Percentiles rank a stretch among this genome's conserved stretches.
These are phyloP conservation scores for Melitaea athalia DNA, from an alignment of 2,888 invertebrate genomes.

Conservation along the genomic window DNA sequence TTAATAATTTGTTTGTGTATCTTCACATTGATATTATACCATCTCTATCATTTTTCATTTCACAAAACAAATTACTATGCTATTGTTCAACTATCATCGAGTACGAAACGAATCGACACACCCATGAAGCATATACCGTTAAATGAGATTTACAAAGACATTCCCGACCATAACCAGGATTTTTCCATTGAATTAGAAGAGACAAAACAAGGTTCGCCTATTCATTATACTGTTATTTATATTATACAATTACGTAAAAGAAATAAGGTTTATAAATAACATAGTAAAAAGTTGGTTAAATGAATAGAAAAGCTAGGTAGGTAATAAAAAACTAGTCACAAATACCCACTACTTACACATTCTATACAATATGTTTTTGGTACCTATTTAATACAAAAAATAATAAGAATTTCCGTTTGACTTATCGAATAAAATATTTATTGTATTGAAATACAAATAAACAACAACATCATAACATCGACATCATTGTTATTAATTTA, in stretches of 20 bases:
- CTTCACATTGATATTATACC: slow-evolving; percentile 46
- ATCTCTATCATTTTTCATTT: slow-evolving; percentile 48
- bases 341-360: background rate
- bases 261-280: too few relatives aligned
- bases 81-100: slow-evolving; percentile 14
- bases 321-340: background rate
- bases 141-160: slow-evolving; percentile 50
- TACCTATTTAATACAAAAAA: too few relatives aligned
- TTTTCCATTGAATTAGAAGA: slow-evolving; percentile 52
- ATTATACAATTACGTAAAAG: too few relatives aligned
- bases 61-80: slow-evolving; percentile 15
- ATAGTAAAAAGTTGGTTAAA: too few relatives aligned
- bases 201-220: slow-evolving; percentile 46
- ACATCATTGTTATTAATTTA: background rate
- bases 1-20: slow-evolving; percentile 39
- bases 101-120: slow-evolving; percentile 35
- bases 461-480: too few relatives aligned
- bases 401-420: too few relatives aligned
- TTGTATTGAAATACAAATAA: too few relatives aligned
- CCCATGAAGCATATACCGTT: slow-evolving; percentile 57
- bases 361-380: too few relatives aligned
- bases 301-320: too few relatives aligned
- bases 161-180: slow-evolving; percentile 43
- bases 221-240: background rate
- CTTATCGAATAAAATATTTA: too few relatives aligned